Base-by-base conservation (phyloP, 2,113 vertebrate species). In the Suricata suricatta region DNA sequence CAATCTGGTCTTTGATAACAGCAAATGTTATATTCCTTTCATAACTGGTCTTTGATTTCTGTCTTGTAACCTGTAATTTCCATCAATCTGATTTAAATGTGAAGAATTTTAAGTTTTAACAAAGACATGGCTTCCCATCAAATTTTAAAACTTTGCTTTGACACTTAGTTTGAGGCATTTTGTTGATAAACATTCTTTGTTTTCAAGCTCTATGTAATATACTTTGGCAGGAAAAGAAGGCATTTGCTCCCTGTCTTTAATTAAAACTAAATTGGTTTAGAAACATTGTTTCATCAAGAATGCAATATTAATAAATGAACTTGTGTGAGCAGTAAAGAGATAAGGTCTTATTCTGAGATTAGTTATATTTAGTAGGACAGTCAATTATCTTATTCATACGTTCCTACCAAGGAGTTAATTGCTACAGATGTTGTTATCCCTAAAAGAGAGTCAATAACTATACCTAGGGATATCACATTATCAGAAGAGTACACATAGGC, bases 101-200 rank as follows among this genome's bases (percentile, higher is more conserved):
- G 29, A 50, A 79, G 33, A 93, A 3, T 31, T 82, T 83, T 96
- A 57, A 60, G 9, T 69, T 88, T 97, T 60, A 90, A 41, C 16
- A 92, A 80, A 82, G 44, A 69, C 35, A 2, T 68, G 52, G 14
- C 25, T 96, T 81, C 38, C 44, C 35, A 76, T 33, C 35, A 72
- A 83, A 89, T 82, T 64, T 38, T 21, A 66, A 94, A 94, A 63
- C 23, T 95, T 93, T 90, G 9, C 19, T 95, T 27, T 95, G 13
- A 27, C 23, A 68, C 72, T 44, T 60, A 47, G 47, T 63, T 38
- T 92, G 27, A 79, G 27, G 79, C 69, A 74, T 72, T 38, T 35
- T 90, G n/a, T 19, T 84, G 29, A 50, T 90, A 80, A 84, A 63
- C 12, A 21, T 92, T 63, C 68, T 88, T 85, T 69, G 21, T 69